Conservation (phyloP, 2,797 vertebrate species). For the Carcharodon carcharias region DNA sequence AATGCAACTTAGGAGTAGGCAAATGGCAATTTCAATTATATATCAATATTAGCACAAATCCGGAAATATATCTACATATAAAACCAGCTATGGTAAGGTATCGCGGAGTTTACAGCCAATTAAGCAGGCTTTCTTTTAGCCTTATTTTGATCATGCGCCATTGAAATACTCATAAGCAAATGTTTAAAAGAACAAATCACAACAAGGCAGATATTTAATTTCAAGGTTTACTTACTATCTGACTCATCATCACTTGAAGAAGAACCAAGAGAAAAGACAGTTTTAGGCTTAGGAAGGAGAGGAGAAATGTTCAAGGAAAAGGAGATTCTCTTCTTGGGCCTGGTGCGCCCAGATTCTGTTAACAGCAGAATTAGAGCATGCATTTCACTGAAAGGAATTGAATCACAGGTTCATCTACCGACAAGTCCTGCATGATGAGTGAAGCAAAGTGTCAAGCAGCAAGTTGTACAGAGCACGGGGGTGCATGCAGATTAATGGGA, state of each 20-base stretch:
- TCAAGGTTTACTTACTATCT: conserved; percentile 72
- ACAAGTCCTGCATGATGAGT: background rate
- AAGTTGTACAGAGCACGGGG: background rate
- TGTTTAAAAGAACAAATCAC: background rate
- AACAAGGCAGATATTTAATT: background rate
- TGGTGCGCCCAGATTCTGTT: conserved; percentile 64
- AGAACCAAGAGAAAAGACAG: conserved; percentile 73
- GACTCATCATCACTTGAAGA: conserved; percentile 84
- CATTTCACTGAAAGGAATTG: conserved; percentile 33
- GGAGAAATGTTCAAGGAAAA: conserved; percentile 87
- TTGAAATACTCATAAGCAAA: background rate
- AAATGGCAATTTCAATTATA: background rate
- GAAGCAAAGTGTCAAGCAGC: background rate
- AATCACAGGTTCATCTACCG: background rate
- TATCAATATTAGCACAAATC: background rate
- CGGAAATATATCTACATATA: background rate
- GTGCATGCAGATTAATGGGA: background rate
- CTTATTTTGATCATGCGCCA: background rate
- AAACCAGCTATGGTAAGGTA: background rate
- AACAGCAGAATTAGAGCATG: conserved; percentile 59
- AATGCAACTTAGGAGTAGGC: background rate
- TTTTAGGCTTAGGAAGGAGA: conserved; percentile 82
- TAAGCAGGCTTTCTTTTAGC: background rate
- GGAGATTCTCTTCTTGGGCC: conserved; percentile 72
- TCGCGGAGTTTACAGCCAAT: background rate